These are phyloP conservation scores for Myopa tessellatipennis DNA, from an alignment of 2,888 invertebrate species.

Conservation along the genomic window DNA sequence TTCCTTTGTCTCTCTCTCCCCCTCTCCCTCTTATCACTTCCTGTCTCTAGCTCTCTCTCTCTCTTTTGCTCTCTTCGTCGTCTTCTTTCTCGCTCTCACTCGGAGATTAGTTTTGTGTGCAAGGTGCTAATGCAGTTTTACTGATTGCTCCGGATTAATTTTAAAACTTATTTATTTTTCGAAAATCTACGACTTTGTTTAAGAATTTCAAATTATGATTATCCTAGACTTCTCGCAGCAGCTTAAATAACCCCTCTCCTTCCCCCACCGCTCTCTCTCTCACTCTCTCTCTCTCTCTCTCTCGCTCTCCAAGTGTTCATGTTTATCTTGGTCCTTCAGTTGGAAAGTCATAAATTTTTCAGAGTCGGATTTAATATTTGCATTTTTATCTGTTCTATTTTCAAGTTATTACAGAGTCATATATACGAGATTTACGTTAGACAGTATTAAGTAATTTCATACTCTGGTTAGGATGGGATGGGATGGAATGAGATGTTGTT, in stretches of 20 bases:
- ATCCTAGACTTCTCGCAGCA: not conserved
- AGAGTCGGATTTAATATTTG: too few species aligned
- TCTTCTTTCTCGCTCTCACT: not conserved
- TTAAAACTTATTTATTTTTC: slow-evolving; percentile 16
- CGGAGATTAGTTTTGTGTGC: slow-evolving; percentile 8
- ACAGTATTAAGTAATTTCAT: too few species aligned
- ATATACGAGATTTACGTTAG: too few species aligned
- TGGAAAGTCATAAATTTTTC: too few species aligned
- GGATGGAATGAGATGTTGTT: too few species aligned
- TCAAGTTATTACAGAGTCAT: too few species aligned
- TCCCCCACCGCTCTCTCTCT: too few species aligned
- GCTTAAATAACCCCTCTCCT: not conserved
- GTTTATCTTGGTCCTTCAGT: too few species aligned
- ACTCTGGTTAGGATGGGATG: too few species aligned
- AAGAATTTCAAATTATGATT: slow-evolving; percentile 6
- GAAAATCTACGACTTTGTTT: slow-evolving; percentile 1
- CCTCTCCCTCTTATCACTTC: not conserved
- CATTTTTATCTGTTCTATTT: too few species aligned
- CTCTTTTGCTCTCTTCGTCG: not conserved
- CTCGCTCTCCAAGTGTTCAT: too few species aligned
- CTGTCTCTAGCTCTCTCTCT: not conserved
- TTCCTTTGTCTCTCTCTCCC: not conserved
- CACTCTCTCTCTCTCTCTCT: too few species aligned
- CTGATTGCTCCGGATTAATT: slow-evolving; percentile 29
- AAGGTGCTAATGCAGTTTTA: slow-evolving; percentile 6